phyloP scores from a whole-genome alignment of 2,797 vertebrate genomes.

The Salmo trutta region DNA sequence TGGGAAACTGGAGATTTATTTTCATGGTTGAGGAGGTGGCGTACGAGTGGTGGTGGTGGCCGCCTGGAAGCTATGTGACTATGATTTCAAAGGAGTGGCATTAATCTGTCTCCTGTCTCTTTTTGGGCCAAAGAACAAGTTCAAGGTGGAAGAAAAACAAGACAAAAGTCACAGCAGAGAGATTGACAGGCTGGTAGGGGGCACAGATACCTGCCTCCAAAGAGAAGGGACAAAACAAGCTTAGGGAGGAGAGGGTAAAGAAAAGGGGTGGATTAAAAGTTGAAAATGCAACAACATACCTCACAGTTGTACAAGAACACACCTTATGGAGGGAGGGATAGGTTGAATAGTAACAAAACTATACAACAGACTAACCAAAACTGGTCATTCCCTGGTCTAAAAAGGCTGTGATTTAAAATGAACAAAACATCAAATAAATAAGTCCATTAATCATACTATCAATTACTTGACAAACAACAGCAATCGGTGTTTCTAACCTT shows the following conservation, averaged over 20 bases:
- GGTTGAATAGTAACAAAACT: neutral
- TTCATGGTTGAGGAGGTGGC: slow-evolving; percentile 55
- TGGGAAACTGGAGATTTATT: slow-evolving; percentile 67
- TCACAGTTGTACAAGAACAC: neutral
- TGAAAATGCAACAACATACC: slow-evolving; percentile 1
- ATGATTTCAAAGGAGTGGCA: slow-evolving; percentile 67
- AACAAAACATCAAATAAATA: slow-evolving; percentile 17
- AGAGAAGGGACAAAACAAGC: slow-evolving; percentile 17
- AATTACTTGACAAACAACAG: slow-evolving; percentile 36
- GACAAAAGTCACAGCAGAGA: slow-evolving; percentile 43
- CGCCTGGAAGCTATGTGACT: slow-evolving; percentile 55
- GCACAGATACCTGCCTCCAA: slow-evolving; percentile 41
- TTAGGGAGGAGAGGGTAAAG: neutral
- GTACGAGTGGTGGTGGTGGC: too few relatives aligned
- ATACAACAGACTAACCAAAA: neutral
- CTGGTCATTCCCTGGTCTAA: neutral
- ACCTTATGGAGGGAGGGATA: neutral
- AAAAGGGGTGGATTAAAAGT: neutral
- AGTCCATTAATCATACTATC: slow-evolving; percentile 12
- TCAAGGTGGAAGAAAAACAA: slow-evolving; percentile 70
- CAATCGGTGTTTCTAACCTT: slow-evolving; percentile 34
- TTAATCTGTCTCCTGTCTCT: slow-evolving; percentile 67
- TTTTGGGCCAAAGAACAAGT: slow-evolving; percentile 61
- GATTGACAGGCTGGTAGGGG: slow-evolving; percentile 48
- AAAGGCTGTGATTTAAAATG: slow-evolving; percentile 3